A percentile compares a stretch with the other conserved stretches of the same genome.
Conservation (phyloP, 2,888 invertebrate species). For the Lutraria lutraria region DNA sequence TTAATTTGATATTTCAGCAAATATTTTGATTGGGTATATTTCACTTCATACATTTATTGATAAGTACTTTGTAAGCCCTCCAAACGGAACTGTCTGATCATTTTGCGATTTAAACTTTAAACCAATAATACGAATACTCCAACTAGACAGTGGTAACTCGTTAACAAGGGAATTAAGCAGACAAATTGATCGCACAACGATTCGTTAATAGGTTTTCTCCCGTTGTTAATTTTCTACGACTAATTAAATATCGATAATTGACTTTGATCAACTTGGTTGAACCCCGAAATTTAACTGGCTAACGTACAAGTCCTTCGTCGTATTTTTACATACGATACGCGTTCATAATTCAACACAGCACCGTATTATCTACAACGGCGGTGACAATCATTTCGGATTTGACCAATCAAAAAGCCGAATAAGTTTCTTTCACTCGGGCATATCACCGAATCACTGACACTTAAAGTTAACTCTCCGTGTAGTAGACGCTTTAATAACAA, state of each 20-base stretch:
- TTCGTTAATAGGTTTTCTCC: background rate
- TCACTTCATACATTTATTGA: conserved; percentile 20
- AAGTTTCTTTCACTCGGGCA: conserved; percentile 32
- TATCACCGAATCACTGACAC: conserved; percentile 48
- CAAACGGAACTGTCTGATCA: background rate
- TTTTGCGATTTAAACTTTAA: background rate
- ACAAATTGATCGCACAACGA: background rate
- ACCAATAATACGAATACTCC: background rate
- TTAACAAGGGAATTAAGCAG: conserved; percentile 4
- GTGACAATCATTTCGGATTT: conserved; percentile 39
- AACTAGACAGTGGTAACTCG: background rate
- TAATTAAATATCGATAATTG: conserved; percentile 23
- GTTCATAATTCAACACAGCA: background rate
- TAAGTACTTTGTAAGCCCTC: background rate
- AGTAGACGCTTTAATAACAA: conserved; percentile 37
- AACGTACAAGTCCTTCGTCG: background rate
- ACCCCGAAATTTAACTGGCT: background rate
- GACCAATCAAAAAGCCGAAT: conserved; percentile 45
- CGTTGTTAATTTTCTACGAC: background rate
- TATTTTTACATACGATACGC: background rate
- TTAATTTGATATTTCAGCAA: conserved; percentile 45
- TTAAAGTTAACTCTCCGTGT: conserved; percentile 22
- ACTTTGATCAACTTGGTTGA: background rate
- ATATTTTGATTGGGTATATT: conserved; percentile 50
- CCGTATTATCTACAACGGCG: conserved; percentile 28